phyloP scores from a whole-genome alignment of 2,888 invertebrate species.

The Notocelia uddmanniana region DNA sequence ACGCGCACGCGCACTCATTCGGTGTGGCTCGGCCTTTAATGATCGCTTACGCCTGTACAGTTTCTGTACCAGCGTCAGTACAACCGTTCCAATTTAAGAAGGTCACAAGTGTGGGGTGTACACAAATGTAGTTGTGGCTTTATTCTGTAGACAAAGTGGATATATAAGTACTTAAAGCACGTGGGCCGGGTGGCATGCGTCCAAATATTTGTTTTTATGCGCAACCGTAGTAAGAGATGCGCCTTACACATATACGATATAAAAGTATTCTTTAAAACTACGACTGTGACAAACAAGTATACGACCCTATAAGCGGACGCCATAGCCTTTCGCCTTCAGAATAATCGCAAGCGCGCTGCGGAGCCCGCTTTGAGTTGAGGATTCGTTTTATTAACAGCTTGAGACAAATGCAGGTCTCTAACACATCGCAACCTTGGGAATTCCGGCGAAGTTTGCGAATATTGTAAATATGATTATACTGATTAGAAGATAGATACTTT shows the following conservation, averaged over 20 bases:
- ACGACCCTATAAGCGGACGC: too few species aligned
- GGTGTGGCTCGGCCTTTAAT: too few species aligned
- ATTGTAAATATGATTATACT: too few species aligned
- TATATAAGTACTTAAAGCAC: conserved; percentile 44
- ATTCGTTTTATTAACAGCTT: too few species aligned
- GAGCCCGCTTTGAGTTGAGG: too few species aligned
- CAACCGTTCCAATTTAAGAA: not conserved
- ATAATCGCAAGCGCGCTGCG: not conserved
- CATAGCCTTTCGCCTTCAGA: not conserved
- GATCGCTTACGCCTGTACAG: not conserved
- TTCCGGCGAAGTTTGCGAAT: too few species aligned
- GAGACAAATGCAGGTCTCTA: too few species aligned
- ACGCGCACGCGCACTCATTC: too few species aligned
- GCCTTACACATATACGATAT: not conserved
- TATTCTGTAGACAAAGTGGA: not conserved
- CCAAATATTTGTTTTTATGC: conserved; percentile 54
- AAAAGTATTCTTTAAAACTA: not conserved
- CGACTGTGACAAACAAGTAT: too few species aligned
- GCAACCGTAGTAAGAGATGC: conserved; percentile 26
- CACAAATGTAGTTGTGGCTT: not conserved
- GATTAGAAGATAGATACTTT: too few species aligned
- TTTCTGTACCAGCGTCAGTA: conserved; percentile 23
- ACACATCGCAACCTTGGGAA: too few species aligned
- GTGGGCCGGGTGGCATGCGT: conserved; percentile 50
- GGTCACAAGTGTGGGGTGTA: not conserved